Percentiles rank a stretch among this genome's conserved stretches.
phyloP scores from a whole-genome alignment of 2,113 vertebrate species.

The Balaeniceps rex region DNA sequence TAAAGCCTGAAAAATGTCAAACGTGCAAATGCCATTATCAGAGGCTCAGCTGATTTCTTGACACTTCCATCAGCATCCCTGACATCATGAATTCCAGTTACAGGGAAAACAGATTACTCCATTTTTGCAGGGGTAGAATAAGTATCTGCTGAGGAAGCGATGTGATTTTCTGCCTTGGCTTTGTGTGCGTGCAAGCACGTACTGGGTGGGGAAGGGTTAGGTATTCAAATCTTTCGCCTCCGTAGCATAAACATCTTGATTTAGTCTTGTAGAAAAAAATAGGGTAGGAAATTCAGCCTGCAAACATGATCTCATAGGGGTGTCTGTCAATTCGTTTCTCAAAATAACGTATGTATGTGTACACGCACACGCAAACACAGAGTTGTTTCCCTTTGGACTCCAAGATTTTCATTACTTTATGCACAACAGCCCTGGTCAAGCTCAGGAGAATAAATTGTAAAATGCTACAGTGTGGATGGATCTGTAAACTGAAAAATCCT shows the following conservation, averaged over 20 bases:
- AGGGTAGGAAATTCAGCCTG: constrained; percentile 2
- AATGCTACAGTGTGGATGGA: neutral
- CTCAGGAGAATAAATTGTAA: neutral
- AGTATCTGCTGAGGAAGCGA: constrained; percentile 33
- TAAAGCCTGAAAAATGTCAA: neutral
- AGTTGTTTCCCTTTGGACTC: neutral
- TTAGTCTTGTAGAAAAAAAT: neutral
- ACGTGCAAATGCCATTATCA: neutral
- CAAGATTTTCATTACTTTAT: neutral
- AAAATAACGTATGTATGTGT: neutral
- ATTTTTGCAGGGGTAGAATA: constrained; percentile 35
- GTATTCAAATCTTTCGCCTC: neutral
- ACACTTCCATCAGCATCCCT: constrained; percentile 21
- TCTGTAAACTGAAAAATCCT: neutral
- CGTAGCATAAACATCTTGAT: neutral
- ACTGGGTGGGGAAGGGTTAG: neutral
- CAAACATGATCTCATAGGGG: neutral
- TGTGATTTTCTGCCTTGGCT: constrained; percentile 29
- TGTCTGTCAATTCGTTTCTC: constrained; percentile 27
- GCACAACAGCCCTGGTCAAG: neutral
- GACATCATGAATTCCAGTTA: neutral
- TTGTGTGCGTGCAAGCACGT: neutral
- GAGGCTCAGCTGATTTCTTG: constrained; percentile 53
- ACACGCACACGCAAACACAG: neutral
- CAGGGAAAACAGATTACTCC: constrained; percentile 5